Conservation (phyloP, 2,797 vertebrate genomes). For the Hapalemur alaotrensis region DNA sequence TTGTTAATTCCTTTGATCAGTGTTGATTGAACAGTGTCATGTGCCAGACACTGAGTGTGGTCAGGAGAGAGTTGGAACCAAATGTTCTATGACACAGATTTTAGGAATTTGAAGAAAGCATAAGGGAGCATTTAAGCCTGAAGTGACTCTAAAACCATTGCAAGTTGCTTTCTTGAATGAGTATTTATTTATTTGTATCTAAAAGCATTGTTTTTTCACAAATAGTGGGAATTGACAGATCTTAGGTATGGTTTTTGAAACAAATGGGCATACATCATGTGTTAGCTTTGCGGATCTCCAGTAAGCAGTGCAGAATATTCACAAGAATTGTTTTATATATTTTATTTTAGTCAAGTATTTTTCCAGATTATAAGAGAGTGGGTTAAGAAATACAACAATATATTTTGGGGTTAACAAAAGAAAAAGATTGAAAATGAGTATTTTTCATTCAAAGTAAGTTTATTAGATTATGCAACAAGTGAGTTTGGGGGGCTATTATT, state of each 20-base stretch:
- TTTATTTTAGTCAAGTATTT: background rate
- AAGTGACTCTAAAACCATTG: background rate
- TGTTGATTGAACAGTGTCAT: fast-evolving
- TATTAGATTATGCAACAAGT: background rate
- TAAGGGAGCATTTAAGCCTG: background rate
- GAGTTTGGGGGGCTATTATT: background rate
- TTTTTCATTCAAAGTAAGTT: background rate
- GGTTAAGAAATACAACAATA: background rate
- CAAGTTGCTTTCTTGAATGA: background rate
- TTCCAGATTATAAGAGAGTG: background rate
- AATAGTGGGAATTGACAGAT: background rate
- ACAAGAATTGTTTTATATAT: background rate
- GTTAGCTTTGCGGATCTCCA: background rate
- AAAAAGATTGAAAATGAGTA: background rate
- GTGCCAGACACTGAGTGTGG: background rate
- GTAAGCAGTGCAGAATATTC: background rate
- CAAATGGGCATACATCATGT: background rate
- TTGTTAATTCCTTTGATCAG: background rate
- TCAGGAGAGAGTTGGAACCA: background rate
- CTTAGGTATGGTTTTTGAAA: background rate
- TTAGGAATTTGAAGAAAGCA: background rate
- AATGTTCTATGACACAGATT: background rate
- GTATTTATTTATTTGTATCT: background rate
- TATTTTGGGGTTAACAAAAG: background rate
- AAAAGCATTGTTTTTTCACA: background rate